Base-by-base conservation (phyloP, 2,797 vertebrate genomes). In the Spea hammondii region DNA sequence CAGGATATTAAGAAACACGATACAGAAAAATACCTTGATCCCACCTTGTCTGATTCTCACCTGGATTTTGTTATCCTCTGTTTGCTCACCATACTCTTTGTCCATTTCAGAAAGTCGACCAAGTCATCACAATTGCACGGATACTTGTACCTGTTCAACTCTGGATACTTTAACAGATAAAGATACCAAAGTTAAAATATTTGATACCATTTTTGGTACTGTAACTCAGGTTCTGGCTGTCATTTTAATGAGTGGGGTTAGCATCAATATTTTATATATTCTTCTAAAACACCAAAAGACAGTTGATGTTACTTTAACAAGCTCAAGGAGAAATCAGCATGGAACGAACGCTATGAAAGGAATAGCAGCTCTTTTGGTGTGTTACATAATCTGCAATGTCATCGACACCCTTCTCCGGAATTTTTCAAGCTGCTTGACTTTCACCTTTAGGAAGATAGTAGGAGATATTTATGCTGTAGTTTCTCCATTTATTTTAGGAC, bases 201-300 rank as follows among this genome's bases (percentile, higher is more conserved):
- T 67, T 46, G 11, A 73, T 49, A 50, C 13, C n/a, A 46, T 68
- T 5, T 66, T 10, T 49, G 45, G 45, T 6, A n/a, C 46, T 50
- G 70, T 6, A 5, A 11, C 5, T 6, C 70, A 65, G 14, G 46
- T 12, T 13, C 1, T 60, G 14, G 8, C 57, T 45, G 65, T 60
- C 12, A 6, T 13, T 14, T 9, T 55, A 5, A 79, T 72, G 70
- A 59, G 53, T 47, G 57, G 57, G 50, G 14, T 73, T 46, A 73
- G 47, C 46, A 67, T 68, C 9, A 67, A 45, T 12, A 73, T 73
- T 71, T 46, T 73, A 45, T 50, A 59, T 4, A 50, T 79, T 68
- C 77, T 79, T 6, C 46, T 48, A 51, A 73, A 79, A 14, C 70
- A 79, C 65, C 70, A 73, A 11, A 64, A 67, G 12, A 79, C 70